Conservation (phyloP, 1,140 invertebrate species). For the Dendroctonus ponderosae region DNA sequence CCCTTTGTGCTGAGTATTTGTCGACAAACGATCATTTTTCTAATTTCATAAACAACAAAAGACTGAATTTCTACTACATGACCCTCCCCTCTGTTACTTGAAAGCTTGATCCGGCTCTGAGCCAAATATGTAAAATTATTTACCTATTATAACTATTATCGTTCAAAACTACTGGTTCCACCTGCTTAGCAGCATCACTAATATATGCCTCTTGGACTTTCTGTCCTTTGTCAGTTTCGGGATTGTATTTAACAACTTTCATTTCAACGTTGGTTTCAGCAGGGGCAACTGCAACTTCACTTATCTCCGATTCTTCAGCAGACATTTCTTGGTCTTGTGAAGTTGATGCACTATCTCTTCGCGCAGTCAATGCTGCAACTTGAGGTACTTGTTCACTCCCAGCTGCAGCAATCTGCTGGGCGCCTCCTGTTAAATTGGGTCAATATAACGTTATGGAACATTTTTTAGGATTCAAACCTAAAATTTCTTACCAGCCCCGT, state of each 20-base stretch:
- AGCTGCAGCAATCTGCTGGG: conserved; percentile 60
- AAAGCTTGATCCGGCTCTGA: too few relatives aligned
- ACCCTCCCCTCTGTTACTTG: too few relatives aligned
- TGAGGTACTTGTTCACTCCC: conserved; percentile 63
- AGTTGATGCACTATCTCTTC: conserved; percentile 18
- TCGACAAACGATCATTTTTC: too few relatives aligned
- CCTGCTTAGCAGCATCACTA: conserved; percentile 67
- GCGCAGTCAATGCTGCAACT: conserved; percentile 28
- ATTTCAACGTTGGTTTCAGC: conserved; percentile 66
- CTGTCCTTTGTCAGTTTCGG: conserved; percentile 69
- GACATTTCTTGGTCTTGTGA: conserved; percentile 41
- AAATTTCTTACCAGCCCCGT: conserved; percentile 61
- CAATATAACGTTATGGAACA: not conserved
- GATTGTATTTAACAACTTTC: conserved; percentile 80
- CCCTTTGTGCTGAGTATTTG: too few relatives aligned
- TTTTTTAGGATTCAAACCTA: conserved; percentile 1
- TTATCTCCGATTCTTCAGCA: conserved; percentile 55
- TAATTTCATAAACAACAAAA: not conserved
- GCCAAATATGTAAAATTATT: not conserved
- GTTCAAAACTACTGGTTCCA: conserved; percentile 71
- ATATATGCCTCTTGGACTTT: conserved; percentile 70
- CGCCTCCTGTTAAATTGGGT: conserved; percentile 56
- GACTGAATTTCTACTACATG: too few relatives aligned
- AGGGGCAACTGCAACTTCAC: conserved; percentile 55
- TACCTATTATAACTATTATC: conserved; percentile 67